Evolutionary conservation across 2,797 vertebrate species (phyloP), one percentile per base, ranked within the genome.

Genomic region (Phataginus tetradactyla): DNA sequence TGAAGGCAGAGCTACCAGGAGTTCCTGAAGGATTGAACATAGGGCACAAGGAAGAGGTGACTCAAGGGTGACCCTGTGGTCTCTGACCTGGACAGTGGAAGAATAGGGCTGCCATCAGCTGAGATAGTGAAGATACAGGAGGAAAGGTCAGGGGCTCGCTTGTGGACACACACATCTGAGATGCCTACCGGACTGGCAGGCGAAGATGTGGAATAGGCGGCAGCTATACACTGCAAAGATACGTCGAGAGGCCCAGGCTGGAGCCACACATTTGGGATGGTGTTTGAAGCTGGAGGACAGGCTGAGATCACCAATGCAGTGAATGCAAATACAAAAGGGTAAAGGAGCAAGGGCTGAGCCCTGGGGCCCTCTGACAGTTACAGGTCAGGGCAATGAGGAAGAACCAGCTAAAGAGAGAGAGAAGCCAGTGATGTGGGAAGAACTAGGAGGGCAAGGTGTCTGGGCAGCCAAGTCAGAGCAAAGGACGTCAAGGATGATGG

Each of bases 181-280:
- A 49, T 29, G 11, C 23, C 1, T 7, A 27, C 23, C 34, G 37
- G 51, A 79, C 2, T 0, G 1, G 32, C 32, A 55, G 45, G 49
- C 53, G 45, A 91, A 72, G 90, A 74, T 17, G 45, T 0, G 20
- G 25, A 37, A 37, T 1, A 68, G 90, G 15, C 29, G 18, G 32
- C 0, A 0, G 34, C 11, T 13, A 27, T 0, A 10, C 1, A 4
- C 69, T 7, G 23, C 18, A 2, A 29, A 75, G 68, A 42, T 0
- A 1, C 13, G 10, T 3, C 2, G 55, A 34, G 68, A 91, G 61
- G 69, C 8, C 34, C n/a, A 7, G 39, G 63, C 23, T 14, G 18
- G 20, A 17, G 13, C 23, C 37, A 51, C 1, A 25, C 7, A 21
- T 7, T 4, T 23, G 71, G 45, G 32, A 37, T 3, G 8, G 20